Percentiles rank a stretch among this genome's conserved stretches.
These are phyloP conservation scores for Drosophila suzukii DNA, from an alignment of 1,140 invertebrate genomes.

Conservation along the genomic window DNA sequence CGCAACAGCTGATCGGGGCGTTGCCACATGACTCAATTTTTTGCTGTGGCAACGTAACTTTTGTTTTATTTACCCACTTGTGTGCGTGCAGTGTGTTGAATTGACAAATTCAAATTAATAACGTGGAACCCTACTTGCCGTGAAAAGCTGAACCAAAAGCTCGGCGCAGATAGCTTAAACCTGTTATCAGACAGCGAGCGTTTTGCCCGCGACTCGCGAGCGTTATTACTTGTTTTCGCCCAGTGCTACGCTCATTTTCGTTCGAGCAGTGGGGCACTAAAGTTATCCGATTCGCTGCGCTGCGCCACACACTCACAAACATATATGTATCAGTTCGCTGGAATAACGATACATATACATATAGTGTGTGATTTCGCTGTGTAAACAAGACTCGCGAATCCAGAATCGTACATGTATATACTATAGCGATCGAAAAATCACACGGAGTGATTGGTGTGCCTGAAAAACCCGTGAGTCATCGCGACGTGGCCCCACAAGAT, in stretches of 20 bases:
- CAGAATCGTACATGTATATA: slow-evolving; percentile 13
- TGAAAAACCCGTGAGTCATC: slow-evolving; percentile 75
- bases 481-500: slow-evolving; percentile 54
- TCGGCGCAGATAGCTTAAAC: slow-evolving; percentile 60
- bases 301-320: not conserved
- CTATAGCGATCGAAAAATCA: slow-evolving; percentile 48
- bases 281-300: slow-evolving; percentile 33
- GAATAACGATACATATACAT: slow-evolving; percentile 10
- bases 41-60: not conserved
- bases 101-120: slow-evolving; percentile 26
- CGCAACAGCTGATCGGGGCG: slow-evolving; percentile 21
- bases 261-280: slow-evolving; percentile 35
- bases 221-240: slow-evolving; percentile 36
- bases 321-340: slow-evolving; percentile 2
- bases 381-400: slow-evolving; percentile 49
- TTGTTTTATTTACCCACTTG: not conserved
- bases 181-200: slow-evolving; percentile 61
- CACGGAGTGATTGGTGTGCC: slow-evolving; percentile 32
- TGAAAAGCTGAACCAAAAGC: slow-evolving; percentile 45
- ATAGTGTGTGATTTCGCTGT: slow-evolving; percentile 44
- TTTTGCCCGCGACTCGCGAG: slow-evolving; percentile 7
- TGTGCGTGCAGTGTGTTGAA: slow-evolving; percentile 30
- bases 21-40: slow-evolving; percentile 10
- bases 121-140: slow-evolving; percentile 9
- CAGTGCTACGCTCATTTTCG: slow-evolving; percentile 25